These are phyloP conservation scores for Pandemis corylana DNA, from an alignment of 2,888 invertebrate species.

Conservation along the genomic window DNA sequence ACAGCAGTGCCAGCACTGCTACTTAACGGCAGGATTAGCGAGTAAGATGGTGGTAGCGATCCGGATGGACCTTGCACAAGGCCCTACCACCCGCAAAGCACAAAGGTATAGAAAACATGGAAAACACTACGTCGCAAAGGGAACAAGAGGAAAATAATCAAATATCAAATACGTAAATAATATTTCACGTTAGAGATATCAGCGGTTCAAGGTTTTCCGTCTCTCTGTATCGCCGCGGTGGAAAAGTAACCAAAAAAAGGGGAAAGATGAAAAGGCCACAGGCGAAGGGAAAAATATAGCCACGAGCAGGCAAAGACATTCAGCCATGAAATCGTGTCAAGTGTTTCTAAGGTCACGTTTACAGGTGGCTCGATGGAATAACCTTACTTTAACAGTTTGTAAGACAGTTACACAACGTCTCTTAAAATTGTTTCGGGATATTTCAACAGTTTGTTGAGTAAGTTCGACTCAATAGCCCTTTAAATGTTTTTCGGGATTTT, in stretches of 20 bases:
- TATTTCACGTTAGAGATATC: conserved; percentile 10
- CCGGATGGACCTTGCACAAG: no score
- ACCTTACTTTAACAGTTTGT: no score
- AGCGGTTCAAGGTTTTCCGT: conserved; percentile 8
- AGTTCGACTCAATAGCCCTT: no score
- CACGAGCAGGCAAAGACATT: conserved; percentile 17
- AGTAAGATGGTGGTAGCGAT: no score
- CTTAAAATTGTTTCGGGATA: no score
- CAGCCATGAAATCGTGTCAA: conserved; percentile 6
- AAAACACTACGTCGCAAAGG: not conserved
- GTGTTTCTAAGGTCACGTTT: not conserved
- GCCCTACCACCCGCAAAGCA: no score
- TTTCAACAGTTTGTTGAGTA: no score
- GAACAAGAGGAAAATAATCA: not conserved
- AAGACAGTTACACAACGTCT: no score
- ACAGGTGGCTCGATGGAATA: no score
- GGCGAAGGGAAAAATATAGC: conserved; percentile 43
- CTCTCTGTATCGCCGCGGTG: conserved; percentile 4
- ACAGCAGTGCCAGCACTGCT: no score
- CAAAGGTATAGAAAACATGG: not conserved
- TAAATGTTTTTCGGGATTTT: no score
- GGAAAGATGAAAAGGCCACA: conserved; percentile 47
- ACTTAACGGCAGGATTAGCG: no score
- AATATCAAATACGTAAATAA: conserved; percentile 21
- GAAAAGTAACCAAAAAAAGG: conserved; percentile 44